Evolutionary conservation across 2,797 vertebrate genomes (phyloP), one percentile per base, ranked within the genome.

Genomic region (Tarsius wallacei): DNA sequence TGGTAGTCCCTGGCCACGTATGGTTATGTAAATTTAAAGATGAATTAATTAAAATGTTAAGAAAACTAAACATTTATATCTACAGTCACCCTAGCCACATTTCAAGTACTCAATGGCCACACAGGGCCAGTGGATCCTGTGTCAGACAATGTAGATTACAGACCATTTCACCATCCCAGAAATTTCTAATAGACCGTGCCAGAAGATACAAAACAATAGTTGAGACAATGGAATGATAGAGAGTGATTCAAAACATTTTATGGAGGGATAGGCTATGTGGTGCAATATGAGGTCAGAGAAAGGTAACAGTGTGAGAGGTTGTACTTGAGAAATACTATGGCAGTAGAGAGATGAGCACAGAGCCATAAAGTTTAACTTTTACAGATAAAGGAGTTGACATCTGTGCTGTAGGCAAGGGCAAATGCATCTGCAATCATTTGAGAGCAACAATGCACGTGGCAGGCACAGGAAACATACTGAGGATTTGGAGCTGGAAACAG

Each of bases 281-380:
- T 49, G 2, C 76, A 88, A 55, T 2, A 11, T 64, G 82, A 96
- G 68, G 82, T 93, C 73, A 91, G 49, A 93, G 19, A 61, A 93
- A 64, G 28, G 47, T 22, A 66, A 73, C 16, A 42, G 31, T 33
- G 26, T 47, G 63, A 87, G 81, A 66, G 47, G 28, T 0, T 22
- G 5, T 49, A 21, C 51, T 8, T 66, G 51, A 87, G 87, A 97
- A 87, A 90, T 57, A 87, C 64, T 24, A 22, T 5, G 8, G 55
- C 76, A 87, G 19, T 16, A 47, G 36, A 51, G 19, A 53, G 14
- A 24, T 7, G 28, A 74, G 33, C 89, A 87, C 17, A 91, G 51
- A 85, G 7, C 16, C 15, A 57, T 42, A 76, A 84, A 93, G 55
- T 42, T 42, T 42, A 42, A 42, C 42, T 42, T 42, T 42, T 42